Evolutionary conservation across 2,888 invertebrate genomes (phyloP), one percentile per base, ranked within the genome.

Genomic region (Gari tellinella): DNA sequence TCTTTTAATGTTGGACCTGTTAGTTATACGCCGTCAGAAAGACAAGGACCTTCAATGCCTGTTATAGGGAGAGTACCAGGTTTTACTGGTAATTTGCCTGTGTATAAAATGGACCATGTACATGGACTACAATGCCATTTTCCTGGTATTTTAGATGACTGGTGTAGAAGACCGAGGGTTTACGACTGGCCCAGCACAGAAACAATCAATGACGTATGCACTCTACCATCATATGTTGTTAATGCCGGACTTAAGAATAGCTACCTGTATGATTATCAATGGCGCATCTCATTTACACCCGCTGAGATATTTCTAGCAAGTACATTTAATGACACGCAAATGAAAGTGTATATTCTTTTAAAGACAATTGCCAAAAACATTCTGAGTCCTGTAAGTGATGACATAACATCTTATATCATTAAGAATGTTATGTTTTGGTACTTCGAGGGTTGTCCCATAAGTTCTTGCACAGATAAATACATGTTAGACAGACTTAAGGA

Each of bases 391-490:
- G 31, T 55, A 7, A 38, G 48, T 21, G 21, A 19, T 1, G 46
- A 49, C 19, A 49, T 68, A 0, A 40, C 55, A 10, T 68, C 68
- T 2, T 68, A 68, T 21, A 31, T 61, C 12, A 56, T 62, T 10
- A 68, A 68, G 40, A 68, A 68, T 23, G 41, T 62, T 2, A 23
- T 41, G 0, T 58, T 65, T 21, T 58, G 58, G 57, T n/a, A 57
- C 15, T 10, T 26, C 23, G 65, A 65, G 25, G 14, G 26, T 57
- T 19, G 8, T 21, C 51, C 19, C 14, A 1, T 10, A 1, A 5
- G 31, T 17, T 17, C n/a, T 14, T 57, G 49, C 31, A 31, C 5
- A n/a, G n/a, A 5, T 17, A 19, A 31, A 4, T 8, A 41, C 15
- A 37, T 65, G 15, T 17, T 57, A 17, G 65, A 43, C 10, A 21